Evolutionary conservation across 2,797 vertebrate genomes (phyloP).

Genomic region (Cynodonichthys magdalenae): DNA sequence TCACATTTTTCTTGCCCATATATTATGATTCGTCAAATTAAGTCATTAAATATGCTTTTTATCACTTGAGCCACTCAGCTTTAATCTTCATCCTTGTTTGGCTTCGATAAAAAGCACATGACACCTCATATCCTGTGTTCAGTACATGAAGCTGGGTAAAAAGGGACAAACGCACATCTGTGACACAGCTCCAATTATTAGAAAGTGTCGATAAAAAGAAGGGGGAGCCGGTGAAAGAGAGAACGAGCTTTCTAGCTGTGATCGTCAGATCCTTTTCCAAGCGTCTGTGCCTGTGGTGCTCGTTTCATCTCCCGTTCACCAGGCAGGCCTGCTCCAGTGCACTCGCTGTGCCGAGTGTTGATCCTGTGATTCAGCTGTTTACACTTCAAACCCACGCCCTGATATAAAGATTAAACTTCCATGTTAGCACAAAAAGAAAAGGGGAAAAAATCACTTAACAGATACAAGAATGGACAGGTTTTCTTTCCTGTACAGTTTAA

Average conservation of each 20-base stretch:
- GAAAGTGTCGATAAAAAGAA: constrained; percentile 70
- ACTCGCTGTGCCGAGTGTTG: constrained; percentile 46
- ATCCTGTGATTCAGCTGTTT: constrained; percentile 48
- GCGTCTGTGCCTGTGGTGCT: constrained; percentile 72
- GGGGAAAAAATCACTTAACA: not conserved
- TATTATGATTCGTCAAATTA: constrained; percentile 49
- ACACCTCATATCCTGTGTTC: constrained; percentile 53
- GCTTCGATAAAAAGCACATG: constrained; percentile 79
- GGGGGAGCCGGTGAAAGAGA: constrained; percentile 40
- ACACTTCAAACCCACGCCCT: constrained; percentile 20
- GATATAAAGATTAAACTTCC: constrained; percentile 40
- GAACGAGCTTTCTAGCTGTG: constrained; percentile 59
- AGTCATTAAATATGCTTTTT: constrained; percentile 18
- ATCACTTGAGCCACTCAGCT: constrained; percentile 8
- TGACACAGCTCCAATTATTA: constrained; percentile 81
- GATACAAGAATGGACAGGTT: not conserved
- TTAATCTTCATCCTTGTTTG: constrained; percentile 38
- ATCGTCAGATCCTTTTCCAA: constrained; percentile 84
- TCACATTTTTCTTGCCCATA: constrained; percentile 28
- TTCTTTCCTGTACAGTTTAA: not conserved
- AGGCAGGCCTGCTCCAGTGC: constrained; percentile 61
- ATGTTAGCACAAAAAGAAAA: constrained; percentile 38
- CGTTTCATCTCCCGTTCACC: constrained; percentile 74
- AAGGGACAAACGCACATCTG: constrained; percentile 78
- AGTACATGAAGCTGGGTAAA: constrained; percentile 14